These are phyloP conservation scores for Micrasema longulum DNA, from an alignment of 1,140 invertebrate species.

Conservation along the genomic window DNA sequence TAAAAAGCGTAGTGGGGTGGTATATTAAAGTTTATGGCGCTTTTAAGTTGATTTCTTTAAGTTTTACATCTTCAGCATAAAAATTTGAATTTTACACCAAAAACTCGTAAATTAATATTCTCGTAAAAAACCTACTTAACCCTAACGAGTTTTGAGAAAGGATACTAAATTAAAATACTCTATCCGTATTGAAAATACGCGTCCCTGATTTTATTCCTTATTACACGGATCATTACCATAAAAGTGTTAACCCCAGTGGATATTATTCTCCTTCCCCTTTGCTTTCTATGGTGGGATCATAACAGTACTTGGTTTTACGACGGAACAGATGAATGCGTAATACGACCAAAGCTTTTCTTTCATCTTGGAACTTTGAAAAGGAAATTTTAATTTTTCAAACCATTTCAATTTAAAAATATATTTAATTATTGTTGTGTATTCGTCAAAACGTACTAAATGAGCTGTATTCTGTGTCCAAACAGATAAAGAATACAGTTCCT, in stretches of 20 bases:
- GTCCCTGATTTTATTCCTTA: slow-evolving; percentile 44
- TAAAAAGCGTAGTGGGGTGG: background rate
- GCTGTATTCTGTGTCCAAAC: no score
- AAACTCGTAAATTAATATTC: background rate
- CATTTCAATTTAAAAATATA: no score
- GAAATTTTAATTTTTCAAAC: no score
- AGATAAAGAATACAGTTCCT: no score
- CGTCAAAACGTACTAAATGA: no score
- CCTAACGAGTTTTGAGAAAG: slow-evolving; percentile 5
- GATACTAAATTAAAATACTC: slow-evolving; percentile 35
- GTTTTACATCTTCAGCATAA: slow-evolving; percentile 1
- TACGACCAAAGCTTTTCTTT: slow-evolving; percentile 22
- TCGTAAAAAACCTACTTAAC: background rate
- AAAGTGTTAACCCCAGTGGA: slow-evolving; percentile 42
- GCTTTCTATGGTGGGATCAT: slow-evolving; percentile 44
- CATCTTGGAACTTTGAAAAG: background rate
- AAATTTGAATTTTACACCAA: background rate
- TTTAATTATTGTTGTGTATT: no score
- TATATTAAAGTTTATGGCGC: background rate
- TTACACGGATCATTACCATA: slow-evolving; percentile 50
- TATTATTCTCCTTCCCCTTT: background rate
- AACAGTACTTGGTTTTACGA: slow-evolving; percentile 47
- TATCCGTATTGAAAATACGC: slow-evolving; percentile 41
- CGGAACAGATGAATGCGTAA: slow-evolving; percentile 42
- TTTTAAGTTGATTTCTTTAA: background rate